Conservation (phyloP, 2,888 invertebrate species). For the Drosophila silvestris region DNA sequence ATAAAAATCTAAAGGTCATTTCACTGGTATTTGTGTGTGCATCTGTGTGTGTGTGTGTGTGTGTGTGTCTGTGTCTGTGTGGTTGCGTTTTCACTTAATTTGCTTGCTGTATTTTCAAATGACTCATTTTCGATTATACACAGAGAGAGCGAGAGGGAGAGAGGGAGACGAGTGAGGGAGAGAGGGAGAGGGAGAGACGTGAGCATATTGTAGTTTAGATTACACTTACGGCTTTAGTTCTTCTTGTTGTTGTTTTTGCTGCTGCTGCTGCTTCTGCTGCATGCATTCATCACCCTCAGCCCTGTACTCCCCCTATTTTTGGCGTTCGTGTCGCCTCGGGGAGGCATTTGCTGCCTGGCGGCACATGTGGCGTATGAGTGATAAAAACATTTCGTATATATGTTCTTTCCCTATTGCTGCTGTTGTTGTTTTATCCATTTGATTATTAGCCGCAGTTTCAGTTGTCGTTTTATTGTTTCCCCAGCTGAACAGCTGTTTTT, state of each 20-base stretch:
- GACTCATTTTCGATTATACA: constrained; percentile 64
- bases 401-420: constrained; percentile 40
- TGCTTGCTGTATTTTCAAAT: constrained; percentile 46
- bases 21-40: constrained; percentile 21
- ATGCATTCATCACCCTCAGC: constrained; percentile 44
- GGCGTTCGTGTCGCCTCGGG: constrained; percentile 32
- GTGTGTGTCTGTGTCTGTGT: background rate
- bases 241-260: constrained; percentile 28
- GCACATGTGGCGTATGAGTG: constrained; percentile 70
- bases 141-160: constrained; percentile 9
- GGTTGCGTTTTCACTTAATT: constrained; percentile 39
- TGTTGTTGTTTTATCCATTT: constrained; percentile 17
- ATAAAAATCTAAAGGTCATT: constrained; percentile 57
- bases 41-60: constrained; percentile 7
- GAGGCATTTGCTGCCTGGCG: constrained; percentile 57
- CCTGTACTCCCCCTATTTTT: constrained; percentile 5
- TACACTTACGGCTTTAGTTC: constrained; percentile 47
- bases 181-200: constrained; percentile 7
- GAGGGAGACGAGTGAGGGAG: background rate
- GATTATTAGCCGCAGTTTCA: constrained; percentile 25
- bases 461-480: constrained; percentile 20
- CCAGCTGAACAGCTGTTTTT: constrained; percentile 29
- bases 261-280: constrained; percentile 6
- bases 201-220: constrained; percentile 33
- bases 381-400: constrained; percentile 56